Base-by-base conservation (phyloP, 2,113 vertebrate species). In the Hylia prasina region DNA sequence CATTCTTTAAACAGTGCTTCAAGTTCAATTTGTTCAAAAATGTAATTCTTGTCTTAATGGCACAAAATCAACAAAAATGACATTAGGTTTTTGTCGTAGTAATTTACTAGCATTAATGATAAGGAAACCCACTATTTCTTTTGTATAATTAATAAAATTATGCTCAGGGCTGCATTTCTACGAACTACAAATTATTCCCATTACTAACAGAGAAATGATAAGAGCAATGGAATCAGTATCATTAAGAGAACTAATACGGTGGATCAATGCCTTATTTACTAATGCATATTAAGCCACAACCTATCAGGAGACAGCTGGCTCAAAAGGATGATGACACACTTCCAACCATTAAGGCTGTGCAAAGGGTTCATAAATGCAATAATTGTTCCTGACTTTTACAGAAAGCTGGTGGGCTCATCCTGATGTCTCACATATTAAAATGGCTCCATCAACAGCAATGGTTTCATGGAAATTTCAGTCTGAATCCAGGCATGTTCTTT, bases 111-210 rank as follows among this genome's bases (percentile, higher is more conserved):
- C 65, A 84, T 72, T 70, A 92, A 65, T 0, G 3, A 90, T 51
- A 76, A 69, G 33, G 30, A 79, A 92, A 86, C 9, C 8, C 45
- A 64, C 51, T 68, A 72, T 78, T 97, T 60, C 39, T 79, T 96
- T 79, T 90, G 78, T 65, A 72, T 89, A 89, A 92, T 90, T 95
- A 94, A 91, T 77, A 91, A 96, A 95, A 92, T 93, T 81, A 93
- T 81, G 82, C 89, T 94, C 79, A 90, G 82, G 42, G 61, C 50
- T 76, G 70, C 78, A 82, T 92, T 95, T 90, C 37, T 78, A 68
- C 4, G 15, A 82, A 64, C 47, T 90, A 64, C 42, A 89, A 81
- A 94, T 94, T 57, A 94, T 51, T n/a, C 21, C 70, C 28, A 86
- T 84, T 82, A 88, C 87, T 83, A 92, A 56, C 48, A 91, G 66